Evolutionary conservation across 2,797 vertebrate genomes (phyloP).

Genomic region (Eupleurogrammus muticus): DNA sequence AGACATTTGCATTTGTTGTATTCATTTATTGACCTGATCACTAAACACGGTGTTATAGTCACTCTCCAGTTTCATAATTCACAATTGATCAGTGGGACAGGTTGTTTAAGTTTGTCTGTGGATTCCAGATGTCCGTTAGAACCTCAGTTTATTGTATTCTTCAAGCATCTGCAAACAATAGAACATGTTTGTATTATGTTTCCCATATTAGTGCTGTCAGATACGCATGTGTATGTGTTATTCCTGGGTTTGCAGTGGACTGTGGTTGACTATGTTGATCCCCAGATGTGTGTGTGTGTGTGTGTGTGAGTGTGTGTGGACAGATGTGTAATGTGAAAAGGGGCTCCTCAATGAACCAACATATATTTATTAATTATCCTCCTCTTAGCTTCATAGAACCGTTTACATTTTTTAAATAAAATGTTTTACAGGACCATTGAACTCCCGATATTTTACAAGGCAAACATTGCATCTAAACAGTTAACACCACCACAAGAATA

Average conservation of each 20-base stretch:
- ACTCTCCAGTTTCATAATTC: too few relatives aligned
- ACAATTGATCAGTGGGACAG: too few relatives aligned
- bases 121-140: constrained; percentile 45
- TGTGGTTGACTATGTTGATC: constrained; percentile 23
- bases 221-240: constrained; percentile 15
- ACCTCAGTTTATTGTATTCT: constrained; percentile 28
- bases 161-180: constrained; percentile 40
- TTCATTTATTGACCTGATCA: too few relatives aligned
- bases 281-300: constrained; percentile 5
- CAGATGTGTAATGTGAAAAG: too few relatives aligned
- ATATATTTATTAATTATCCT: too few relatives aligned
- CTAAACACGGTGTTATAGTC: neutral
- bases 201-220: constrained; percentile 36
- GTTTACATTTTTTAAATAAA: too few relatives aligned
- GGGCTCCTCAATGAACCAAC: too few relatives aligned
- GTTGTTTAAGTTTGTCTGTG: constrained; percentile 41
- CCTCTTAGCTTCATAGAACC: too few relatives aligned
- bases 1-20: neutral
- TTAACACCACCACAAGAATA: too few relatives aligned
- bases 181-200: constrained; percentile 34
- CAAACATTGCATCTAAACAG: too few relatives aligned
- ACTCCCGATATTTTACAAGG: too few relatives aligned
- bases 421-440: too few relatives aligned
- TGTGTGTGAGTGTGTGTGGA: constrained; percentile 4
- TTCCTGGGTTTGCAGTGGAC: constrained; percentile 28